Evolutionary conservation across 2,888 invertebrate genomes (phyloP).

Genomic region (Athalia rosae): DNA sequence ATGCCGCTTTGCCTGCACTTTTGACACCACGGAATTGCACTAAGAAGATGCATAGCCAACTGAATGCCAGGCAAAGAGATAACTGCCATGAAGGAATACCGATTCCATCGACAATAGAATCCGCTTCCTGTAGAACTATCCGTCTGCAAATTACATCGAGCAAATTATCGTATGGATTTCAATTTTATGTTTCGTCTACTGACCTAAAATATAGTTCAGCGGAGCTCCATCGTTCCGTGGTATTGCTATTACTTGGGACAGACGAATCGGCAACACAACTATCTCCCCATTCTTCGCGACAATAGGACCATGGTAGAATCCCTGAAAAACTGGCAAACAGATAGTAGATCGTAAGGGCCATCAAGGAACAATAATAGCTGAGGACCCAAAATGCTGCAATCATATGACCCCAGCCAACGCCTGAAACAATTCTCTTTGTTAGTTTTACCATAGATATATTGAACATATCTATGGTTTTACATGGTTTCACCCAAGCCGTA

Average conservation of each 20-base stretch:
- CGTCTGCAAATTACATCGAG: constrained; percentile 66
- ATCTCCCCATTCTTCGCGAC: constrained; percentile 68
- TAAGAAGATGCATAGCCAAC: constrained; percentile 83
- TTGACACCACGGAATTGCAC: constrained; percentile 84
- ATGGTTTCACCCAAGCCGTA: not conserved
- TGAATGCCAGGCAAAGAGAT: constrained; percentile 79
- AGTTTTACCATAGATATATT: too few relatives aligned
- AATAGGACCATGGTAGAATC: constrained; percentile 74
- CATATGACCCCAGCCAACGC: constrained; percentile 74
- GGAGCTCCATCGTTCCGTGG: constrained; percentile 52
- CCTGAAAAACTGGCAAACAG: constrained; percentile 72
- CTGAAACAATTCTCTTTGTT: constrained; percentile 50
- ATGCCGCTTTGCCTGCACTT: constrained; percentile 88
- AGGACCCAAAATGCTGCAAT: constrained; percentile 72
- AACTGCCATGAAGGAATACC: constrained; percentile 82
- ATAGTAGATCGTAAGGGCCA: constrained; percentile 74
- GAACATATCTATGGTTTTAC: too few relatives aligned
- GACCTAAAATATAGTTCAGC: constrained; percentile 68
- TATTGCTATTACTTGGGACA: not conserved
- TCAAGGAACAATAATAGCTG: constrained; percentile 74
- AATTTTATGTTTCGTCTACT: not conserved
- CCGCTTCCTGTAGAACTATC: constrained; percentile 75
- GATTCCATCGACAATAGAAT: constrained; percentile 73
- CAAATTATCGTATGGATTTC: not conserved
- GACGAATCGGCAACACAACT: constrained; percentile 58